Conservation (phyloP, 1,140 invertebrate genomes). For the Habropoda laboriosa region DNA sequence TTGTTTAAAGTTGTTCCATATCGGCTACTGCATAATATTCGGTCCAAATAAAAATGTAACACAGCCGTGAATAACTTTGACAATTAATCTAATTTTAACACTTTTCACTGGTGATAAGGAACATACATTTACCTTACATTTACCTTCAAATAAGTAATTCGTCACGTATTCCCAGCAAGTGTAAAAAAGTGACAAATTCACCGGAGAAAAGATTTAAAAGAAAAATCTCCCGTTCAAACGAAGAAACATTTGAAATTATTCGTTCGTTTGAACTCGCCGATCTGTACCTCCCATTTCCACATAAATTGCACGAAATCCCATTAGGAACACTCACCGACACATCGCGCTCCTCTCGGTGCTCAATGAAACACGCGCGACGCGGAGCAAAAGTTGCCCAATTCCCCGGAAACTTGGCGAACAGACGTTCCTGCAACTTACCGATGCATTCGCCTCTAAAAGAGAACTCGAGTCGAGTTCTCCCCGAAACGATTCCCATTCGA, state of each 20-base stretch:
- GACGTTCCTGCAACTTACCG: slow-evolving; percentile 13
- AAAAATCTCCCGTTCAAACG: too few relatives aligned
- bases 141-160: too few relatives aligned
- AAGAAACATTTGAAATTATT: neutral
- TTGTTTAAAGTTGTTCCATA: too few relatives aligned
- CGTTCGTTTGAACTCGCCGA: neutral
- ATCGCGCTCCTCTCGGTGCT: neutral
- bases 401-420: neutral
- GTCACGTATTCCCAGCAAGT: too few relatives aligned
- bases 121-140: too few relatives aligned
- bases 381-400: slow-evolving; percentile 15
- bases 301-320: neutral
- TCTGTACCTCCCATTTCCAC: neutral
- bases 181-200: too few relatives aligned
- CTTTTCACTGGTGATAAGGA: too few relatives aligned
- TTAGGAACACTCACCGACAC: neutral
- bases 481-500: neutral
- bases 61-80: too few relatives aligned
- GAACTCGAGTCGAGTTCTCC: neutral
- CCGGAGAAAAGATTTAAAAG: too few relatives aligned
- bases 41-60: too few relatives aligned
- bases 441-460: neutral
- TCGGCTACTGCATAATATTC: too few relatives aligned
- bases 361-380: neutral
- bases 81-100: too few relatives aligned